Percentiles rank a stretch among this genome's conserved stretches.
Evolutionary conservation across 2,113 vertebrate genomes (phyloP).

Genomic region (Tenebrosternarchus preto): DNA sequence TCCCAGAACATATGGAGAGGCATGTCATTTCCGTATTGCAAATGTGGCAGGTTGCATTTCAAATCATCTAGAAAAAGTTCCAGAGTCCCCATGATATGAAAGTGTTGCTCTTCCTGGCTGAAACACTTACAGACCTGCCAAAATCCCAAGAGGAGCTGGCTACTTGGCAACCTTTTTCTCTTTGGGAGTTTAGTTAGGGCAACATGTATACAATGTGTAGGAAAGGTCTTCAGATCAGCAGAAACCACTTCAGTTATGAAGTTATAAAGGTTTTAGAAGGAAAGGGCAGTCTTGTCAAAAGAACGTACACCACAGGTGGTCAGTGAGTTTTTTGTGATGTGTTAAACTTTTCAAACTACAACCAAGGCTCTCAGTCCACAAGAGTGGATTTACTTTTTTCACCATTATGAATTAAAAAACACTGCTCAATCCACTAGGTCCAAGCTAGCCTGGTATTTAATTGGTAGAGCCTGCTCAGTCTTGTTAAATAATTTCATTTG

Average conservation of each 20-base stretch:
- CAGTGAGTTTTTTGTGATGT: no score
- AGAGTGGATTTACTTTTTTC: background rate
- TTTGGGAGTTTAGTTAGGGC: no score
- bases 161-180: background rate
- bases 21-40: background rate
- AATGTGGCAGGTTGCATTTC: background rate
- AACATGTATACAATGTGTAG: no score
- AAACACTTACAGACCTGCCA: conserved; percentile 6
- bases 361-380: conserved; percentile 26
- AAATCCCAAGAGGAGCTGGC: background rate
- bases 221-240: no score
- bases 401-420: no score
- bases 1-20: background rate
- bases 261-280: no score
- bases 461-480: conserved; percentile 26
- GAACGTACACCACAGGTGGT: no score
- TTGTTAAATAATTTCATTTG: conserved; percentile 41
- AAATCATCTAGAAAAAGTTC: background rate
- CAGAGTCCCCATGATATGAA: background rate
- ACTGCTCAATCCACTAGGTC: conserved; percentile 25
- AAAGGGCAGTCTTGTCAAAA: no score
- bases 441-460: conserved; percentile 1
- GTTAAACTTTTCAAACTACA: background rate
- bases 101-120: background rate
- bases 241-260: no score